phyloP scores from a whole-genome alignment of 2,113 vertebrate species.

The Petromus typicus region DNA sequence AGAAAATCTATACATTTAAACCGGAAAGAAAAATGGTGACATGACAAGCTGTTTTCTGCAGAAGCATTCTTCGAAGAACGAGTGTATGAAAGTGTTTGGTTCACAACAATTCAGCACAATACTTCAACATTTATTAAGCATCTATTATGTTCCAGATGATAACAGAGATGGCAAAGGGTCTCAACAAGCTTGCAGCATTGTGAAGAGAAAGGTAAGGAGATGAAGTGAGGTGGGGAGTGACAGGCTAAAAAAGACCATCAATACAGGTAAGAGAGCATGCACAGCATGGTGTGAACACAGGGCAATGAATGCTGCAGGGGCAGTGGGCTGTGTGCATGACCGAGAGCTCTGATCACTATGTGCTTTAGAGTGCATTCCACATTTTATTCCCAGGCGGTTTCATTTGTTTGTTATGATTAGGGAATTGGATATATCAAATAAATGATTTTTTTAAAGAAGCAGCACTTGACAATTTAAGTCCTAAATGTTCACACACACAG shows the following conservation, averaged over 20 bases:
- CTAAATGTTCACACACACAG: conserved; percentile 18
- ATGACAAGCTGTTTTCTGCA: neutral
- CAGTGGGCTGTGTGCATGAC: too few species aligned
- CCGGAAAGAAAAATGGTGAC: conserved; percentile 23
- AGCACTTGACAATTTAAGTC: conserved; percentile 20
- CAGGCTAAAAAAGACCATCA: neutral
- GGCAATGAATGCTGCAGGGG: neutral
- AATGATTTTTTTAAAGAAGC: conserved; percentile 29
- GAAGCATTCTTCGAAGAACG: neutral
- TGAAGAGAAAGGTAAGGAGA: neutral
- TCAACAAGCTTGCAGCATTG: neutral
- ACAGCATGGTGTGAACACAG: neutral
- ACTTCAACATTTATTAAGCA: neutral
- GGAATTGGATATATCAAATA: neutral
- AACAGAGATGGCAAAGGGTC: neutral
- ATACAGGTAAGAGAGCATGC: neutral
- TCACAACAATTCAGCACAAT: neutral
- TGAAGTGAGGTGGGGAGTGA: neutral
- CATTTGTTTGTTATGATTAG: neutral
- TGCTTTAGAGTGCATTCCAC: neutral
- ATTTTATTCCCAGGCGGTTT: neutral
- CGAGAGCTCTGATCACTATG: too few species aligned
- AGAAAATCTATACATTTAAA: conserved; percentile 33
- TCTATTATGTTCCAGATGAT: neutral
- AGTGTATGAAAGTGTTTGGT: neutral